Evolutionary conservation across 2,888 invertebrate species (phyloP), one percentile per base, ranked within the genome.

Genomic region (Tuta absoluta): DNA sequence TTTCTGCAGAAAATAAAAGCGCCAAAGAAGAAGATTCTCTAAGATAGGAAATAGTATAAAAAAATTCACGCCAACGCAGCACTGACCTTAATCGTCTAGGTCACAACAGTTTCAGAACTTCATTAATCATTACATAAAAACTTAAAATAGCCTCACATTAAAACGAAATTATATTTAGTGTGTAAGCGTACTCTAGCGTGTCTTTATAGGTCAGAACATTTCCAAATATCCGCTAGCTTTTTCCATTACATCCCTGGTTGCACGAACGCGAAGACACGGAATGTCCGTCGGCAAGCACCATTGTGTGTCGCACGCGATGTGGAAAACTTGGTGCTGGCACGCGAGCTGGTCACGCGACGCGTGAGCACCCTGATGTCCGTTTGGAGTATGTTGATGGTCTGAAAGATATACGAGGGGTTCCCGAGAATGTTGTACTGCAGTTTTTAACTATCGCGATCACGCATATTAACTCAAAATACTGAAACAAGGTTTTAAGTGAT

Each of bases 301-400:
- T 79, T 81, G 56, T 56, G 5, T 24, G 65, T 65, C 67, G 74
- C 84, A 83, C 85, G 86, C 86, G 75, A 82, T 65, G 69, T 84
- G 83, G 85, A 86, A 82, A 86, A 85, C 86, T 84, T 78, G 75
- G 72, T 69, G 69, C 58, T 62, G 59, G 65, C 69, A 69, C 71
- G 70, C 71, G 71, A 65, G 68, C 59, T 14, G 8, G 58, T 21
- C 59, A 59, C 45, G 59, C 59, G 14, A 59, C n/a, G 23, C 8
- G 28, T 8, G 33, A 33, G n/a, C n/a, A 17, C 5, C 56, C 56
- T 56, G 28, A 14, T 56, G 56, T 51, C 51, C 51, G 51, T 51
- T 51, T 21, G 51, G 21, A 51, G 51, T 41, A 14, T 14, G 41
- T 14, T 41, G 41, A 41, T 41, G 41, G 41, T 1, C 41, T 41